Evolutionary conservation across 2,888 invertebrate species (phyloP), one percentile per base, ranked within the genome.

Genomic region (Caenorhabditis drosophilae): DNA sequence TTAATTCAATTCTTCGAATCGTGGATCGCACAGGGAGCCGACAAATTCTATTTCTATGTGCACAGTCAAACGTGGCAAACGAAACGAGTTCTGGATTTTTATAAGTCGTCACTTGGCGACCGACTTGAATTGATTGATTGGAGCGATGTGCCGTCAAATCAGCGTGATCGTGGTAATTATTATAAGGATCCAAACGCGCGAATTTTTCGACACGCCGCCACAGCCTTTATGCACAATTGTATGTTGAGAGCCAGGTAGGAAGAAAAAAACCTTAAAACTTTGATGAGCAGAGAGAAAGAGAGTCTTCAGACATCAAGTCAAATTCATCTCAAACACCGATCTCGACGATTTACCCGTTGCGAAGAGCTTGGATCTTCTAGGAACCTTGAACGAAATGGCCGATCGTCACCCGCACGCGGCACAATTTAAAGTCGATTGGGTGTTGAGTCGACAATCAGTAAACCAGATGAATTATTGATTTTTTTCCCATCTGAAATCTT

Each of bases 1-100:
- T 57, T 76, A 15, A 38, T 67, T 11, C 67, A 67, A 38, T 77
- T 75, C 34, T 76, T 77, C 61, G 77, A 77, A 47, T 69, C 70
- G 23, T 77, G 77, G 77, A 38, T 77, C 2, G 68, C 69, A 1
- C 61, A 67, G 23, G 77, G 77, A n/a, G 75, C 77, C 36, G 75
- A 74, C 0, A 77, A 76, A 36, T 77, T 77, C 59, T 77, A 70
- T 44, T 74, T 77, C 22, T 77, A 77, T 50, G 26, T 71, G 18
- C 73, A 77, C 16, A 69, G 66, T 31, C 70, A 70, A 47, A 61
- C 72, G 12, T 47, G 56, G 44, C 69, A 60, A 47, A 61, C 56
- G 9, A 61, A 60, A 38, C 46, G 41, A 27, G 52, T 72, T 1
- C 46, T 72, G 27, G 61, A 72, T 34, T 69, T 69, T 23, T 72